Evolutionary conservation across 1,140 invertebrate species (phyloP).

Genomic region (Pseudomyrmex dendroicus): DNA sequence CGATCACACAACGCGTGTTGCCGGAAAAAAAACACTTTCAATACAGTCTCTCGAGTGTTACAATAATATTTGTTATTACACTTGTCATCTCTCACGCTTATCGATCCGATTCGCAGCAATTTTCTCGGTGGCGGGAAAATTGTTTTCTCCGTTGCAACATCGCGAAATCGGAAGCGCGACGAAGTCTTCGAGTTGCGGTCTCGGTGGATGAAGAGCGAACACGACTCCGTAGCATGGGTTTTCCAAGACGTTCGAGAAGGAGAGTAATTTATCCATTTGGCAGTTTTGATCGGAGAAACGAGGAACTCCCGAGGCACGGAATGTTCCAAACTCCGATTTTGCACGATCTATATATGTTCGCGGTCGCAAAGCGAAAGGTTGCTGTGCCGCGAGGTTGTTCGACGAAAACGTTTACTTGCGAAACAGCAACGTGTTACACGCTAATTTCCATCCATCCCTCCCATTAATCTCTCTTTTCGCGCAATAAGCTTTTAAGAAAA

Average conservation of each 20-base stretch:
- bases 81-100: no score
- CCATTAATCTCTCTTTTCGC: background rate
- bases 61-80: background rate
- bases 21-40: no score
- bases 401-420: background rate
- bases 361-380: background rate
- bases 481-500: background rate
- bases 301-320: constrained; percentile 7
- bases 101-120: background rate
- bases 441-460: constrained; percentile 24
- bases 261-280: constrained; percentile 53
- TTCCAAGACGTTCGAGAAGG: background rate
- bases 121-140: background rate
- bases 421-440: constrained; percentile 10
- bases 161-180: background rate
- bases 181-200: background rate
- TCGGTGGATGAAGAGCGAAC: background rate
- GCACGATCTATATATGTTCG: constrained; percentile 2
- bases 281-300: constrained; percentile 42
- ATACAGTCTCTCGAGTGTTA: no score
- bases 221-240: background rate
- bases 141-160: background rate
- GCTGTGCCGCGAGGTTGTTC: background rate
- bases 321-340: constrained; percentile 11
- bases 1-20: no score